These are phyloP conservation scores for Cynocephalus volans DNA, from an alignment of 2,113 vertebrate species.

Conservation along the genomic window DNA sequence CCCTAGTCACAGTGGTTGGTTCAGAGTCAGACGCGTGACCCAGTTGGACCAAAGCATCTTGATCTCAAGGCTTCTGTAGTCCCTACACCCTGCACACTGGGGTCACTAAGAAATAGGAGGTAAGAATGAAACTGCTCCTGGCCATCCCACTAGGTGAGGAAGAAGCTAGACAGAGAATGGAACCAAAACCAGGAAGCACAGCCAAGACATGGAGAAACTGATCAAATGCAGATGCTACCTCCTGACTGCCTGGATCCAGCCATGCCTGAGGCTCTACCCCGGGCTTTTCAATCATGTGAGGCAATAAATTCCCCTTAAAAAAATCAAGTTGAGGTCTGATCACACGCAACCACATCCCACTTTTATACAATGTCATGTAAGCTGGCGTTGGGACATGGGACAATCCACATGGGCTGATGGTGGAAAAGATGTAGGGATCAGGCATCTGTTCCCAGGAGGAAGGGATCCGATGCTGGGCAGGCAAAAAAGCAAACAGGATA, in stretches of 20 bases:
- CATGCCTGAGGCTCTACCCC: background rate
- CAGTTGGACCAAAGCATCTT: background rate
- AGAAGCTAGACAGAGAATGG: background rate
- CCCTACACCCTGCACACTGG: background rate
- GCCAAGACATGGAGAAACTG: accelerated
- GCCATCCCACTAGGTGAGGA: background rate
- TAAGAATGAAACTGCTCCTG: background rate
- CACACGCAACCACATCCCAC: background rate
- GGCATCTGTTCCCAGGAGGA: background rate
- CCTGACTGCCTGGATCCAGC: background rate
- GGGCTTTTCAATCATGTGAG: background rate
- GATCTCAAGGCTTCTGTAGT: background rate
- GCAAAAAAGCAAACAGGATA: background rate
- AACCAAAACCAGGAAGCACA: background rate
- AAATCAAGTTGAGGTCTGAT: background rate
- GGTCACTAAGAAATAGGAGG: background rate
- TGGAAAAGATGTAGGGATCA: background rate
- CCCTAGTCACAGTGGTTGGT: accelerated
- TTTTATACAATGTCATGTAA: accelerated
- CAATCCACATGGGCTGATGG: background rate
- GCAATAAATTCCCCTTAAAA: background rate
- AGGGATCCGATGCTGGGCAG: background rate
- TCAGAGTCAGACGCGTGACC: background rate
- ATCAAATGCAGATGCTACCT: accelerated
- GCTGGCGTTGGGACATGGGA: background rate